Conservation (phyloP, 2,888 invertebrate species). For the Mayetiola destructor region DNA sequence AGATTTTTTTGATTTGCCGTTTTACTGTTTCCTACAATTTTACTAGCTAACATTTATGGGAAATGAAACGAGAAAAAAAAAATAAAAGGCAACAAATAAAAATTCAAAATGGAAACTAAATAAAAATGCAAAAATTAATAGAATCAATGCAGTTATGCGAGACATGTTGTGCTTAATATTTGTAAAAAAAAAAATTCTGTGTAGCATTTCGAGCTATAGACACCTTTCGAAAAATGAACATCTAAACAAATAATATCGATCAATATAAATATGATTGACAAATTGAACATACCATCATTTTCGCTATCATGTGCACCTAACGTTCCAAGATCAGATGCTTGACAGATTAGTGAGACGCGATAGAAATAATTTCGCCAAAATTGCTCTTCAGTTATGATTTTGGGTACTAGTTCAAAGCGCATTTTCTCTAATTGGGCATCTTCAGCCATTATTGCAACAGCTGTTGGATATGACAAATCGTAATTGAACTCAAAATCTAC, state of each 20-base stretch:
- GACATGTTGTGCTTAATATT: background rate
- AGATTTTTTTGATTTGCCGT: background rate
- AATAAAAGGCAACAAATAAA: constrained; percentile 24
- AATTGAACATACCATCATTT: constrained; percentile 33
- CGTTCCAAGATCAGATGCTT: constrained; percentile 65
- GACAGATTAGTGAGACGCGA: constrained; percentile 94
- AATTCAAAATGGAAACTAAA: background rate
- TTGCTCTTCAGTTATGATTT: constrained; percentile 92
- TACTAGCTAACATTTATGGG: constrained; percentile 12
- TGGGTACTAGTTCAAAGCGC: constrained; percentile 98
- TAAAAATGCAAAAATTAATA: background rate
- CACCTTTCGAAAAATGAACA: too few species aligned
- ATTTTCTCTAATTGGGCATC: constrained; percentile 94
- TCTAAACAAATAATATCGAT: too few species aligned
- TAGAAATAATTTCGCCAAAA: constrained; percentile 99
- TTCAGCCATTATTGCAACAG: constrained; percentile 84
- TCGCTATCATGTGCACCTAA: constrained; percentile 33
- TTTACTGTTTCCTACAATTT: background rate
- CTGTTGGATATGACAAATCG: constrained; percentile 81
- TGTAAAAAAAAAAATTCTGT: too few species aligned
- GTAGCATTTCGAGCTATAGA: too few species aligned
- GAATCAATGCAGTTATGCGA: background rate
- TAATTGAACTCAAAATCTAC: constrained; percentile 94
- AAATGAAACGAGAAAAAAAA: constrained; percentile 16
- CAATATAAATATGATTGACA: too few species aligned